Base-by-base conservation (phyloP, 2,113 vertebrate species). In the Tetraodon nigroviridis region DNA sequence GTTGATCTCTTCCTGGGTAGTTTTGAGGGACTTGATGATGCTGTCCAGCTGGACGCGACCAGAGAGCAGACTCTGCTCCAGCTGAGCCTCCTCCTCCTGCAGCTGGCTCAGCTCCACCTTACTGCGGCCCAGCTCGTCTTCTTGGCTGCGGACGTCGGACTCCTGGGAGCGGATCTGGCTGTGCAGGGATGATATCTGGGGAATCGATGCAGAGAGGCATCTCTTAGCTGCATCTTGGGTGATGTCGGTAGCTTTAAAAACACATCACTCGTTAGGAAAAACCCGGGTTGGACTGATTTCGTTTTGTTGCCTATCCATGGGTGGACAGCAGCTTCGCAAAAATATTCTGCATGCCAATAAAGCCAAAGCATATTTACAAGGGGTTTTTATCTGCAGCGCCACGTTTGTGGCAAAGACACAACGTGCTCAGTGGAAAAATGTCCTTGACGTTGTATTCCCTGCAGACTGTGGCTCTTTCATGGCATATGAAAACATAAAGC, bases 1-100 rank as follows among this genome's bases (percentile, higher is more conserved):
- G 69, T 89, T 93, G 83, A 98, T 95, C 82, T 99, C 96, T 2
- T 98, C 94, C 64, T 98, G 95, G 0, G 97, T 97, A 61, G 91
- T 93, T 71, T 91, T 92, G 42, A 99, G 85, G 1, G 96, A 97
- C 67, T 94, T 95, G 15, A 93, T 83, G 61, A 99, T 95, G 67
- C 93, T 94, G 64, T 98, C 95, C 53, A 99, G 90, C 67, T 98
- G 94, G 22, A 90, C 90, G 0, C 90, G 93, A 7, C 94, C 94
- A 0, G 94, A 91, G 69, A 91, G 90, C 57, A 98, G 90, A 22
- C 90, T 95, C 84, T 97, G 95, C 65, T 98, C 94, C 48, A 99
- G 87, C 69, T 93, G 92, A 4, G 89, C 84, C 83, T 98, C 96
- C 78, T 99, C 97, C 19, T 96, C 93, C 83, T 97, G 94, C 24